Evolutionary conservation across 2,113 vertebrate species (phyloP).

Genomic region (Xenus cinereus): DNA sequence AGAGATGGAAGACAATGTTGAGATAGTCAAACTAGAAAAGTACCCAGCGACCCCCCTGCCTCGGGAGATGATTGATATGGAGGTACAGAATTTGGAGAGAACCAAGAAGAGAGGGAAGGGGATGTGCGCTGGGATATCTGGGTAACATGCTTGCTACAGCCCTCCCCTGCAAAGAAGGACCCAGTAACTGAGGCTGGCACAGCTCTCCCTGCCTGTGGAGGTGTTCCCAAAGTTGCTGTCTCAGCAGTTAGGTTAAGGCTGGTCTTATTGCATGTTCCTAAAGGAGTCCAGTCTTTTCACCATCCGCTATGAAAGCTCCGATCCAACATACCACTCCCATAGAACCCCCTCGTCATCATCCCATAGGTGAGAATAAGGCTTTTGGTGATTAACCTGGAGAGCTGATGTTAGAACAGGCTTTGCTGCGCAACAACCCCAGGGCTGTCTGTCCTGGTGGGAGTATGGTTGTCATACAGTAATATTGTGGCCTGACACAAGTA

Average conservation of each 20-base stretch:
- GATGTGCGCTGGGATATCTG: neutral
- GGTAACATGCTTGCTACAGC: neutral
- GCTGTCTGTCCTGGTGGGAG: neutral
- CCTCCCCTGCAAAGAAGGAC: neutral
- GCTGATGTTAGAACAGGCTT: neutral
- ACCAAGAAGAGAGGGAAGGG: neutral
- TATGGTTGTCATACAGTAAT: neutral
- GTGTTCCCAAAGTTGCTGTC: neutral
- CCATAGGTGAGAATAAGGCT: neutral
- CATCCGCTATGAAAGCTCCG: neutral
- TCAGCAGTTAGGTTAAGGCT: neutral
- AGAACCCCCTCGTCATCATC: neutral
- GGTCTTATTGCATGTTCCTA: neutral
- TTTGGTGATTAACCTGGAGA: neutral
- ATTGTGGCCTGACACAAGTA: neutral
- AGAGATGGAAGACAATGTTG: slow-evolving; percentile 72
- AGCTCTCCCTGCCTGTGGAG: neutral
- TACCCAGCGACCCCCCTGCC: slow-evolving; percentile 73
- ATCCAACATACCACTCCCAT: neutral
- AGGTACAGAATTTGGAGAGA: slow-evolving; percentile 56
- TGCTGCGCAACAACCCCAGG: neutral
- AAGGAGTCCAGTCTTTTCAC: neutral
- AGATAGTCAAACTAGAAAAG: slow-evolving; percentile 61
- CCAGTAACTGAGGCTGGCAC: neutral
- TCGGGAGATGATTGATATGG: slow-evolving; percentile 80